Evolutionary conservation across 2,113 vertebrate species (phyloP), one percentile per base, ranked within the genome.

Genomic region (Deroptyus accipitrinus): DNA sequence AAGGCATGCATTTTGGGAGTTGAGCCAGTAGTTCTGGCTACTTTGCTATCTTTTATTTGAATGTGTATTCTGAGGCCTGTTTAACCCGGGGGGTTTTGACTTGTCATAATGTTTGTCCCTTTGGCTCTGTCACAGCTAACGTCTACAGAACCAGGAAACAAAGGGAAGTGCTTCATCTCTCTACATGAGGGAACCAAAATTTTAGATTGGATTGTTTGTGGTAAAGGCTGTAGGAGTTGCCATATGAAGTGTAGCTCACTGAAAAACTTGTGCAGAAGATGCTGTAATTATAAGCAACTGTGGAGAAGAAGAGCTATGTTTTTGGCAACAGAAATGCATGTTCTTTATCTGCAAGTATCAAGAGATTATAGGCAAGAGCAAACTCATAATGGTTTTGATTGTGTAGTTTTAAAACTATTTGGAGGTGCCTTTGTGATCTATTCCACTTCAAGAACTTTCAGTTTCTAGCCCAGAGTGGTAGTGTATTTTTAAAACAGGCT

Each of bases 1-100:
- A 69, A 55, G 39, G 5, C 0, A 0, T 30, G 20, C 1, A 1
- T 75, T 82, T 62, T 30, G 49, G 37, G 30, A 68, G 0, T 2
- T 68, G 42, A 72, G 24, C 24, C 59, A 44, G 41, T 67, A 37
- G 17, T 61, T 81, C 16, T 63, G 46, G 24, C 41, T 88, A 3
- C 37, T 86, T 67, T 23, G 5, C 27, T 66, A 0, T 78, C 49
- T 69, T 66, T 15, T 18, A 24, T 74, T 66, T 59, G 9, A 68
- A 17, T 14, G 11, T 76, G 9, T 83, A 3, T 68, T 86, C 33
- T 66, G 41, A 69, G 24, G 11, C 33, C 51, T 86, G 9, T 33
- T 90, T 74, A 75, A 85, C 19, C 9, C 63, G 37, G 42, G 42
- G 42, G 33, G 17, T 51, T 75, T 73, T 82, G 37, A 30, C 13